phyloP scores from a whole-genome alignment of 2,888 invertebrate species.

The Ophion costatus region DNA sequence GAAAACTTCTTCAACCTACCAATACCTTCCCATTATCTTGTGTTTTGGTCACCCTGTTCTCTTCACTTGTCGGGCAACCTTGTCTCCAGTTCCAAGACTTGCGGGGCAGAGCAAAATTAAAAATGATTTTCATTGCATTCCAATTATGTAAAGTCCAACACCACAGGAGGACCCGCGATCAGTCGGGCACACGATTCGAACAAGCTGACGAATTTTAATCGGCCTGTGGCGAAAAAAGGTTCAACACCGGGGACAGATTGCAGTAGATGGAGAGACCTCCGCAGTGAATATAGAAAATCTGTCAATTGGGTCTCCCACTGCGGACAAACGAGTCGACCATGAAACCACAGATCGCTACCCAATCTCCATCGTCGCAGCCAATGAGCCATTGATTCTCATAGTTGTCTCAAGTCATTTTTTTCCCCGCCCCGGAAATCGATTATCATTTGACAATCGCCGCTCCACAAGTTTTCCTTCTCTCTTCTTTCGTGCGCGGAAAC shows the following conservation, averaged over 20 bases:
- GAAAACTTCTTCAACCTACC: too few species aligned
- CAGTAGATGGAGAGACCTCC: background rate
- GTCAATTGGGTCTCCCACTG: background rate
- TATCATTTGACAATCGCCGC: background rate
- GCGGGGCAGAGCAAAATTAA: too few species aligned
- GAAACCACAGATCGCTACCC: constrained; percentile 1
- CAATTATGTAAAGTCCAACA: background rate
- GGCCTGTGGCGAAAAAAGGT: background rate
- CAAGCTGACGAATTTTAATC: background rate
- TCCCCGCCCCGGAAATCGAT: background rate
- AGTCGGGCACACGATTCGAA: background rate
- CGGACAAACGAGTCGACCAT: constrained; percentile 4
- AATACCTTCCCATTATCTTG: too few species aligned
- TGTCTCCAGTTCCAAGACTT: too few species aligned
- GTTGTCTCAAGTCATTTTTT: background rate
- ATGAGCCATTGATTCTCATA: background rate
- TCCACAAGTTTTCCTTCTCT: background rate
- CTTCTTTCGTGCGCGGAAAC: background rate
- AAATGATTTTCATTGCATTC: background rate
- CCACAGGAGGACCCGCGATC: background rate
- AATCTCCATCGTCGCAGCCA: background rate
- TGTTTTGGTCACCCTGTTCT: too few species aligned
- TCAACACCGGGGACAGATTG: too few species aligned
- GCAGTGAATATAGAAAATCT: background rate
- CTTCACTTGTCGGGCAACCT: too few species aligned